Conservation (phyloP, 1,140 invertebrate species). For the Drosophila mojavensis region DNA sequence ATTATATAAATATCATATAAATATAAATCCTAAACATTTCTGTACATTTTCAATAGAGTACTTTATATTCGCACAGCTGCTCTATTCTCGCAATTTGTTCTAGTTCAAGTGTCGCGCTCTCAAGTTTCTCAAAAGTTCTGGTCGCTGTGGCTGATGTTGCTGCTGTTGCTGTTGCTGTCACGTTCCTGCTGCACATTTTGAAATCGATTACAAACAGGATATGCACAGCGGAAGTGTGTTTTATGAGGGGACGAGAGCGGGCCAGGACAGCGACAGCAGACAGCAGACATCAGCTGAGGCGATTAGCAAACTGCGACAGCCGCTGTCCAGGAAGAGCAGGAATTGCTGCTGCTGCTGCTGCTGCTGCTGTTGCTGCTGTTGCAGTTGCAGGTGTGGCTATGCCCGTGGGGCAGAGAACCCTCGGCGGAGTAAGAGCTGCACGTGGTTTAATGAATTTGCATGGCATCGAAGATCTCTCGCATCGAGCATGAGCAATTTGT, state of each 20-base stretch:
- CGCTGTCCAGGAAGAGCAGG: background rate
- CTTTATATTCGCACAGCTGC: background rate
- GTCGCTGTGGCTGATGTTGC: constrained; percentile 14
- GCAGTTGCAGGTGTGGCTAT: constrained; percentile 35
- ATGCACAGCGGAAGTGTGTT: constrained; percentile 76
- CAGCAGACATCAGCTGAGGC: constrained; percentile 22
- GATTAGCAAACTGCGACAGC: constrained; percentile 37
- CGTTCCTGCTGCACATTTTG: constrained; percentile 76
- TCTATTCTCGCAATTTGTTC: background rate
- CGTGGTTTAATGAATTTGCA: constrained; percentile 71
- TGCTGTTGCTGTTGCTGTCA: constrained; percentile 24
- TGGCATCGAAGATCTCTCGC: constrained; percentile 48
- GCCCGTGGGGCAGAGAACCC: background rate
- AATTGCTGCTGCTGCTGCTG: background rate
- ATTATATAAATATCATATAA: too few species aligned
- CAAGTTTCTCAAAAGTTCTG: constrained; percentile 20
- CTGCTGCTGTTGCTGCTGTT: background rate
- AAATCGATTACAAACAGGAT: constrained; percentile 83
- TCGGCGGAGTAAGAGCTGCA: constrained; percentile 21
- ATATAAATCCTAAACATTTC: too few species aligned
- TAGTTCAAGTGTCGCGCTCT: constrained; percentile 31
- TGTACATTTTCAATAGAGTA: background rate
- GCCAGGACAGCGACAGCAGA: constrained; percentile 6
- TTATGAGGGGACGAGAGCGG: constrained; percentile 31
- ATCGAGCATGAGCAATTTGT: constrained; percentile 61